Conservation (phyloP, 2,888 invertebrate genomes). For the Drepanosiphum platanoidis region DNA sequence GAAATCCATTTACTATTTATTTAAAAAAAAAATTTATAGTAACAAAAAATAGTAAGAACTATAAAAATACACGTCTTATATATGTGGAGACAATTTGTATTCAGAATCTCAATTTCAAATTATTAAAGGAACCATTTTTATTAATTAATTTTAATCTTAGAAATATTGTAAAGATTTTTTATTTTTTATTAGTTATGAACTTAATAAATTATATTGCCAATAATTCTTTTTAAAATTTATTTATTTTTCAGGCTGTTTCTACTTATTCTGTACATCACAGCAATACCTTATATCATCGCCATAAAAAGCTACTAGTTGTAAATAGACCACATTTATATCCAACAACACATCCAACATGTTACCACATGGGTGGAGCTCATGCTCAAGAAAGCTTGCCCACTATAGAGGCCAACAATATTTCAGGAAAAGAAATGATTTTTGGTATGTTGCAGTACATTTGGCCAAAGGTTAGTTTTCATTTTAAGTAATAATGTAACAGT, state of each 20-base stretch:
- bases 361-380: slow-evolving; percentile 56
- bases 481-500: slow-evolving; percentile 5
- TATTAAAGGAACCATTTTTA: too few species aligned
- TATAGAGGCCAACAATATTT: slow-evolving; percentile 71
- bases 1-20: too few species aligned
- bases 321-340: too few species aligned
- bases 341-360: slow-evolving; percentile 1
- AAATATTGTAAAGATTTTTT: too few species aligned
- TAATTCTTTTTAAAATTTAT: slow-evolving; percentile 3
- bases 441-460: slow-evolving; percentile 93
- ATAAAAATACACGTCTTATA: too few species aligned
- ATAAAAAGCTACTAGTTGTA: slow-evolving; percentile 2
- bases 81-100: too few species aligned
- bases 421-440: slow-evolving; percentile 81
- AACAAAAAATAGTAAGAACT: too few species aligned
- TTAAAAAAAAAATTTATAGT: too few species aligned
- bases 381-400: slow-evolving; percentile 31
- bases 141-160: too few species aligned
- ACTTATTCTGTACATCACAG: slow-evolving; percentile 22
- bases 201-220: not conserved
- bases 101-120: too few species aligned
- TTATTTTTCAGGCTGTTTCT: slow-evolving; percentile 31
- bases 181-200: not conserved
- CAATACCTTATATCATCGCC: slow-evolving; percentile 19
- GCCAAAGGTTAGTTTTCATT: slow-evolving; percentile 79